Base-by-base conservation (phyloP, 2,113 vertebrate genomes). In the Pterocles burchelli region DNA sequence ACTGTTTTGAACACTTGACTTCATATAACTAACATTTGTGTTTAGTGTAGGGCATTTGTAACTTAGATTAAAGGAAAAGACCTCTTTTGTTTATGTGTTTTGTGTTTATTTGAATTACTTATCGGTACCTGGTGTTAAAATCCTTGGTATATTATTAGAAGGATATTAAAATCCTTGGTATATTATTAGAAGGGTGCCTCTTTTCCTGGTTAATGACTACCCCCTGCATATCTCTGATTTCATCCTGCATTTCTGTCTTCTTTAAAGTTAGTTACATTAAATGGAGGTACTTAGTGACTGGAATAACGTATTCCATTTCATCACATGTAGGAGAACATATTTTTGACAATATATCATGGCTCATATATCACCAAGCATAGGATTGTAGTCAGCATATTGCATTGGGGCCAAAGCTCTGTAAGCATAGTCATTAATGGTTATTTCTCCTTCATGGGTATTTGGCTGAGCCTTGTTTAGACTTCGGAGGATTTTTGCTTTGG, bases 211-310 rank as follows among this genome's bases (percentile, higher is more conserved):
- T 84, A 94, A 43, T 94, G 92, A 94, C 70, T 85, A 62, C 49
- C 34, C 48, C 24, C 61, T 74, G 19, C 46, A 54, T 68, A 57
- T 38, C 68, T 92, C 66, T 80, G 59, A 81, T 89, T 95, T 90
- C 93, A 95, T 55, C 21, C 77, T 67, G 22, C 84, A 94, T 84
- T 93, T 93, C 87, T 86, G 49, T 54, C 97, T 75, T 94, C 75
- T 73, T 92, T 77, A 88, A 75, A 91, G 48, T 80, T 82, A 96
- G 95, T 91, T 82, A 89, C 62, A 89, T 85, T 96, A 94, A 95
- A 88, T 92, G 88, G 66, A 96, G 94, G 88, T 46, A 83, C 73
- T 94, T 85, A 95, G 70, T 4, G 31, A 67, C 68, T 84, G 79
- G 66, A 88, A 85, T 58, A 91, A 33, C 6, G 1, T 91, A 55